Percentiles rank a stretch among this genome's conserved stretches.
phyloP scores from a whole-genome alignment of 2,888 invertebrate genomes.

The Drosophila sordidapex region DNA sequence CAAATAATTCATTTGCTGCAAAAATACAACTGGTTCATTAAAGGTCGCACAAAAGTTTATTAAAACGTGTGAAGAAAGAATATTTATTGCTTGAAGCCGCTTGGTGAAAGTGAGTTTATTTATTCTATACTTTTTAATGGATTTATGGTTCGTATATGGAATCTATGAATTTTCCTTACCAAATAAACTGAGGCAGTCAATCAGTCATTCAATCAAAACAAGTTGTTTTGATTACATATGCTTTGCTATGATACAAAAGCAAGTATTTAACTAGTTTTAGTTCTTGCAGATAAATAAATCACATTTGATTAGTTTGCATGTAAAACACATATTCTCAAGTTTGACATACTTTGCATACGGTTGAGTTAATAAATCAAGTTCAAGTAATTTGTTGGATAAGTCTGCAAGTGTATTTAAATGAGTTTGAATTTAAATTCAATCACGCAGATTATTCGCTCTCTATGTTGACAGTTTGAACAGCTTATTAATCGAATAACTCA shows the following conservation, averaged over 20 bases:
- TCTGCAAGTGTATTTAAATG: neutral
- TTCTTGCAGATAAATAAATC: conserved; percentile 2
- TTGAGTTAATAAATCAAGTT: neutral
- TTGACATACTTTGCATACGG: conserved; percentile 1
- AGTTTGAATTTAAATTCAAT: neutral
- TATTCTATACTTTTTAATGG: neutral
- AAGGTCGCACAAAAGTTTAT: neutral
- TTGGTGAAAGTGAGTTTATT: neutral
- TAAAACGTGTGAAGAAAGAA: neutral
- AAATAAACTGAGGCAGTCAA: neutral
- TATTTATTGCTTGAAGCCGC: neutral
- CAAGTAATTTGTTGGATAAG: neutral
- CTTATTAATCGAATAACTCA: conserved; percentile 22
- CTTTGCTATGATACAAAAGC: neutral
- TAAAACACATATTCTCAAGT: conserved; percentile 10
- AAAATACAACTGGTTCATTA: conserved; percentile 29
- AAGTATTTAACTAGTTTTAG: neutral
- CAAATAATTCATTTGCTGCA: conserved; percentile 11
- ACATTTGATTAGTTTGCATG: conserved; percentile 1
- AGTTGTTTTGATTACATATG: neutral
- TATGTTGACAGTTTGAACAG: conserved; percentile 4
- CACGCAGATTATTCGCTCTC: neutral
- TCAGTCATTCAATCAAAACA: neutral
- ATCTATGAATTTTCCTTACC: too few species aligned
- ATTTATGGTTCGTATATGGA: neutral